phyloP scores from a whole-genome alignment of 2,888 invertebrate species.

The Oxycera nigricornis region DNA sequence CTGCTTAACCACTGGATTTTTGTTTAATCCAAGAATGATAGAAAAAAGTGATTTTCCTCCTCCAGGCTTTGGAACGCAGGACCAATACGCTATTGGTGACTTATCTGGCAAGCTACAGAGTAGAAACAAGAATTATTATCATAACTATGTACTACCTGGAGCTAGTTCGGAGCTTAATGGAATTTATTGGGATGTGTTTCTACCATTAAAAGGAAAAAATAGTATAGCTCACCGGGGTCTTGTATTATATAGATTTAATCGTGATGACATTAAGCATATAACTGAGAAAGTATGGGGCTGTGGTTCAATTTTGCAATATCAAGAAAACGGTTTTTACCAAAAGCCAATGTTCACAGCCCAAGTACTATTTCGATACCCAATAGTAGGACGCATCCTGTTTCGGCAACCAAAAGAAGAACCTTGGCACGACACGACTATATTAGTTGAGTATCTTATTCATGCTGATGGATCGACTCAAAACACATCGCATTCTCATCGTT shows the following conservation, averaged over 20 bases:
- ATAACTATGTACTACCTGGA: constrained; percentile 72
- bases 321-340: constrained; percentile 71
- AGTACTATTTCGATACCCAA: constrained; percentile 84
- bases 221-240: constrained; percentile 84
- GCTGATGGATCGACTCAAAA: constrained; percentile 83
- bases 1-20: constrained; percentile 75
- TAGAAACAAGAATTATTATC: constrained; percentile 73
- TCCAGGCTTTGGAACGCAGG: constrained; percentile 82
- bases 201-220: constrained; percentile 80
- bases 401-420: constrained; percentile 81
- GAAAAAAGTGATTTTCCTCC: constrained; percentile 70
- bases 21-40: constrained; percentile 78
- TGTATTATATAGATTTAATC: constrained; percentile 56
- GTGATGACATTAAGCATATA: constrained; percentile 54
- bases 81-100: constrained; percentile 90
- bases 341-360: constrained; percentile 79
- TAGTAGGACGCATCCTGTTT: constrained; percentile 84
- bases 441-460: constrained; percentile 84
- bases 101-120: constrained; percentile 84
- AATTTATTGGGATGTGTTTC: constrained; percentile 81
- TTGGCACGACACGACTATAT: constrained; percentile 83
- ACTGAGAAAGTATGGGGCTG: constrained; percentile 63
- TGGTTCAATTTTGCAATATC: constrained; percentile 70
- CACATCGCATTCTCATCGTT: constrained; percentile 77
- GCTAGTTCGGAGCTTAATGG: constrained; percentile 76